These are phyloP conservation scores for Cyanocitta stelleri DNA, from an alignment of 2,113 vertebrate genomes.

Conservation along the genomic window DNA sequence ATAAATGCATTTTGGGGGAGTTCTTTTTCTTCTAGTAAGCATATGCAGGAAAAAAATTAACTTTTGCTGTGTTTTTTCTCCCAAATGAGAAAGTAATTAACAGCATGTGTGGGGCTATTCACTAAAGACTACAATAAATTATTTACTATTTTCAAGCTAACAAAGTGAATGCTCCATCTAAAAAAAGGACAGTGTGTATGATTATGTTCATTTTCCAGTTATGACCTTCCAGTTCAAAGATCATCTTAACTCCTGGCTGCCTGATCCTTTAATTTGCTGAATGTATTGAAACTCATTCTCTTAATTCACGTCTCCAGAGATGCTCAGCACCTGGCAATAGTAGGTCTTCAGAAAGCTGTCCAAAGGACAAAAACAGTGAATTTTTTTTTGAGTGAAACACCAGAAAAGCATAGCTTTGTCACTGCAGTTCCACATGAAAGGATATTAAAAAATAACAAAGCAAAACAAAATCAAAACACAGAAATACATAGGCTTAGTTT, in stretches of 20 bases:
- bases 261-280: neutral
- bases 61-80: neutral
- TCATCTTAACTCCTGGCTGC: neutral
- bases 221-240: neutral
- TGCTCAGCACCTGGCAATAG: neutral
- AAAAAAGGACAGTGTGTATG: neutral
- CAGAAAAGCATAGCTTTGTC: neutral
- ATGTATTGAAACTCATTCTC: neutral
- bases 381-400: neutral
- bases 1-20: neutral
- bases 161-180: neutral
- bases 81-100: constrained; percentile 38
- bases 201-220: neutral
- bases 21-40: neutral
- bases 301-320: neutral
- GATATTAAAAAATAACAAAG: neutral
- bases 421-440: neutral
- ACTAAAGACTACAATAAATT: neutral
- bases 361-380: neutral
- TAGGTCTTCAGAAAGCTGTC: neutral
- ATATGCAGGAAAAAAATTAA: neutral
- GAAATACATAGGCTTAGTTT: neutral
- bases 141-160: constrained; percentile 26
- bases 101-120: constrained; percentile 8
- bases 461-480: neutral